Evolutionary conservation across 2,888 invertebrate genomes (phyloP).

Genomic region (Parnassius smintheus): DNA sequence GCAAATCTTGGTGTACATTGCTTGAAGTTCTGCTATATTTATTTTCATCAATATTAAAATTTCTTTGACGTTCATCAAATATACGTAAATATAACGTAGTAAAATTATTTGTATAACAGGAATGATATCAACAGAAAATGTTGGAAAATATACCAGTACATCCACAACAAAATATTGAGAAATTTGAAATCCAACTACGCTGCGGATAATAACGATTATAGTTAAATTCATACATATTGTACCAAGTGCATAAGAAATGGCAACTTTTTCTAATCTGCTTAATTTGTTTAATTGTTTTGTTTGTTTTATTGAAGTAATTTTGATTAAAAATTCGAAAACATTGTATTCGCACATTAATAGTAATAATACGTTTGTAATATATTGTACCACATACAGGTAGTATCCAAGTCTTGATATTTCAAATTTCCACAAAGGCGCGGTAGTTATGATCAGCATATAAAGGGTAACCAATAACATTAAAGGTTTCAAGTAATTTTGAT

Average conservation of each 20-base stretch:
- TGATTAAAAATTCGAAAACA: not conserved
- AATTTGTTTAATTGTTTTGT: not conserved
- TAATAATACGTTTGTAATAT: not conserved
- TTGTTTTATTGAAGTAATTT: not conserved
- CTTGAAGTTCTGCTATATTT: conserved; percentile 1
- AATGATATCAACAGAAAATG: conserved; percentile 1
- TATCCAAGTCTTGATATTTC: not conserved
- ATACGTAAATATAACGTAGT: not conserved
- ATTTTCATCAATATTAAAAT: not conserved
- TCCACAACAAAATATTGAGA: not conserved
- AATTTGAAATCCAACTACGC: no score
- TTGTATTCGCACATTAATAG: not conserved
- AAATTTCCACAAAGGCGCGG: conserved; percentile 1
- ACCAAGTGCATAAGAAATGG: not conserved
- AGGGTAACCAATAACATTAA: not conserved
- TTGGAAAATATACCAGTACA: not conserved
- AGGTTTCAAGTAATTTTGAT: not conserved
- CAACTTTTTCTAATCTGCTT: not conserved
- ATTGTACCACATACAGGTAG: conserved; percentile 2
- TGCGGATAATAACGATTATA: not conserved
- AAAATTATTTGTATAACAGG: conserved; percentile 9
- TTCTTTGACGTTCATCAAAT: not conserved
- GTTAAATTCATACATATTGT: not conserved
- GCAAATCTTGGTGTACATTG: not conserved
- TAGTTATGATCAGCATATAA: not conserved